Conservation (phyloP, 2,888 invertebrate species). For the Plusia festucae region DNA sequence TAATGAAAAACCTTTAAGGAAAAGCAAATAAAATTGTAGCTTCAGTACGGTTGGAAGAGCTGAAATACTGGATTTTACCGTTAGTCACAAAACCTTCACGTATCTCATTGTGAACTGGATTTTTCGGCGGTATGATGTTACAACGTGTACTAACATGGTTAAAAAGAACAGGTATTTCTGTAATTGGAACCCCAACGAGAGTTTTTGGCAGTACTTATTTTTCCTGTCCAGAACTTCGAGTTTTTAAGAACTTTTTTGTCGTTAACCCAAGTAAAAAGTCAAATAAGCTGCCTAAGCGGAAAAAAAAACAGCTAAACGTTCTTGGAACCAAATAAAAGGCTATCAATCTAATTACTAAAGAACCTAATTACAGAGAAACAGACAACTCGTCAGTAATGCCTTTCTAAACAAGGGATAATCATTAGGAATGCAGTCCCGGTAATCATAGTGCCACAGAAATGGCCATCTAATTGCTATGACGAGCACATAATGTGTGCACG, state of each 20-base stretch:
- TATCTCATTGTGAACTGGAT: neutral
- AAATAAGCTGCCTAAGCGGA: conserved; percentile 12
- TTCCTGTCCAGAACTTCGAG: neutral
- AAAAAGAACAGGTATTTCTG: neutral
- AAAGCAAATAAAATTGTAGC: neutral
- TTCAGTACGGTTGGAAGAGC: neutral
- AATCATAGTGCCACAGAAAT: conserved; percentile 59
- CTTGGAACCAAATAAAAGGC: conserved; percentile 28
- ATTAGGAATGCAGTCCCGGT: conserved; percentile 66
- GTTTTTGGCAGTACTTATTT: neutral
- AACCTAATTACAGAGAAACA: conserved; percentile 41
- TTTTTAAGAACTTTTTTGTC: neutral
- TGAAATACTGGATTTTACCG: conserved; percentile 4
- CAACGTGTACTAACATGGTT: neutral
- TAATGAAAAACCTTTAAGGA: conserved; percentile 11
- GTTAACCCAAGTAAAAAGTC: neutral
- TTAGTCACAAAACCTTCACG: neutral
- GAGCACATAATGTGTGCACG: conserved; percentile 62
- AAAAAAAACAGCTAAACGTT: conserved; percentile 13
- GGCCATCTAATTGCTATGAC: conserved; percentile 71
- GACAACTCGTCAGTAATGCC: conserved; percentile 40
- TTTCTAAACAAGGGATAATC: conserved; percentile 65
- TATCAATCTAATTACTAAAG: conserved; percentile 43
- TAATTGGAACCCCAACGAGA: neutral
- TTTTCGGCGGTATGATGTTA: conserved; percentile 4